Evolutionary conservation across 2,113 vertebrate genomes (phyloP).

Genomic region (Reinhardtius hippoglossoides): DNA sequence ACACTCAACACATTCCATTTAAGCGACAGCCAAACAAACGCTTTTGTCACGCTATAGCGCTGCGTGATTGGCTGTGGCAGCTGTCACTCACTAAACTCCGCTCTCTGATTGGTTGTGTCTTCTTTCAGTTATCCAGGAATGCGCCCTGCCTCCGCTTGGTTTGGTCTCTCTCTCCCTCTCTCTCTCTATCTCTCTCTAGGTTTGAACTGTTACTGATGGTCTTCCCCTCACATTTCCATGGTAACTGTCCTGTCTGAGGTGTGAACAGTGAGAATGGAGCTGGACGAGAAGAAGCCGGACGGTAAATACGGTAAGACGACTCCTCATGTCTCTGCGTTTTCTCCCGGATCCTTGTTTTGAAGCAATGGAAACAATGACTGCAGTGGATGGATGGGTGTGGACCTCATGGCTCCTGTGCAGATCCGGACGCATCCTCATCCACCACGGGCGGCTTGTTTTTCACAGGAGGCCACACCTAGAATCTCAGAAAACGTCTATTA

Average conservation of each 20-base stretch:
- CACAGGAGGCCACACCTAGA: not conserved
- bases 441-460: slow-evolving; percentile 16
- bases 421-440: slow-evolving; percentile 41
- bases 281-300: slow-evolving; percentile 76
- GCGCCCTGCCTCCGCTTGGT: slow-evolving; percentile 26
- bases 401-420: slow-evolving; percentile 62
- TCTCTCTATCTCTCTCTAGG: not conserved
- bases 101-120: slow-evolving; percentile 56
- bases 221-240: slow-evolving; percentile 68
- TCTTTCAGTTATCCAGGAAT: slow-evolving; percentile 27
- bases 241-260: slow-evolving; percentile 63
- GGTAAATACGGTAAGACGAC: slow-evolving; percentile 77
- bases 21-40: slow-evolving; percentile 1
- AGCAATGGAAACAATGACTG: slow-evolving; percentile 78
- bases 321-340: not conserved
- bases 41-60: not conserved
- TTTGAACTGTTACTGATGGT: slow-evolving; percentile 48
- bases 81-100: slow-evolving; percentile 21
- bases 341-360: slow-evolving; percentile 26
- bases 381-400: slow-evolving; percentile 76
- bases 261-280: slow-evolving; percentile 69
- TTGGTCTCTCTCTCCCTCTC: not conserved
- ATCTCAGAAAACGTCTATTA: not conserved
- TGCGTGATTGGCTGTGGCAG: slow-evolving; percentile 37
- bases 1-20: slow-evolving; percentile 55